Base-by-base conservation (phyloP, 2,113 vertebrate genomes). In the Bufo bufo region DNA sequence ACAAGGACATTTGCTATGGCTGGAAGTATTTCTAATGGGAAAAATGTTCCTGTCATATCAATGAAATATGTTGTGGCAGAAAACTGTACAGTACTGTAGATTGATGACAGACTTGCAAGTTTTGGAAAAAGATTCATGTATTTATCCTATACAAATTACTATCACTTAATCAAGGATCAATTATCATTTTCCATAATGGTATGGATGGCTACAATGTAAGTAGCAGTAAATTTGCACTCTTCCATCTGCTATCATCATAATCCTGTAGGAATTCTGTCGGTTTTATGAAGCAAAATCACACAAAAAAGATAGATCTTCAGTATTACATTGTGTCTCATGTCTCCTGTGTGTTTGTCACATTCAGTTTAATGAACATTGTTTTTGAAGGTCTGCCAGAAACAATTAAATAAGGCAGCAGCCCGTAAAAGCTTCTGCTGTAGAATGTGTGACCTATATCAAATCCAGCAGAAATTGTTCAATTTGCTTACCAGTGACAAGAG, bases 381-480 rank as follows among this genome's bases (percentile, higher is more conserved):
- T 86, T 86, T 86, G 85, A 86, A 86, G 85, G 85, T 86, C 85
- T 86, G 85, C 85, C 85, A 86, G 77, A 79, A 79, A 86, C 77
- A 86, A 86, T 86, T 86, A 86, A 85, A 85, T 63, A 86, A 86
- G 85, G 77, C 77, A 86, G 77, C 75, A 86, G 85, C 77, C 85
- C 75, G 49, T 86, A 79, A 86, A 84, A 79, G 45, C 47, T 33
- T 59, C 84, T 54, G 69, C 85, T 79, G 85, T 78, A 66, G 69
- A 86, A 86, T 69, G 85, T 79, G 75, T 79, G 61, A 86, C 59
- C 85, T 79, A 65, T 77, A 86, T 86, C 61, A 79, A 79, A 86
- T 86, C 77, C 61, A 86, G 75, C 75, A 69, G 85, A 86, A 86
- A 86, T 79, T 86, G 85, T 86, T 86, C 61, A 86, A 79, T 79